These are phyloP conservation scores for Knipowitschia caucasica DNA, from an alignment of 2,797 vertebrate species.

Conservation along the genomic window DNA sequence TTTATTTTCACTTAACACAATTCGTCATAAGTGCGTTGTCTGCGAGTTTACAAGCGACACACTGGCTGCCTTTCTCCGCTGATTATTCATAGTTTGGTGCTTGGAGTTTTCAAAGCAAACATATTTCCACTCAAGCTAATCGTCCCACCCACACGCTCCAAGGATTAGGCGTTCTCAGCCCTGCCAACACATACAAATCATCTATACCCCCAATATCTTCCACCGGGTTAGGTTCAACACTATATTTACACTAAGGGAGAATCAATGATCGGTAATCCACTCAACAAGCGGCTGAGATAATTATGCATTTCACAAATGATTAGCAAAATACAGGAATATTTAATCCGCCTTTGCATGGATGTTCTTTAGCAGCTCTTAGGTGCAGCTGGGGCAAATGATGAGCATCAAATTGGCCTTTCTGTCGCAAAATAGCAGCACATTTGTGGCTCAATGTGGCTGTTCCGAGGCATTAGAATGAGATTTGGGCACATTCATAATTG, in stretches of 20 bases:
- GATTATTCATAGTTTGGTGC: conserved; percentile 83
- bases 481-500: conserved; percentile 65
- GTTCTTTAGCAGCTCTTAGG: conserved; percentile 71
- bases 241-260: conserved; percentile 58
- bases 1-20: conserved; percentile 85
- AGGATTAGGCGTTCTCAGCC: conserved; percentile 78
- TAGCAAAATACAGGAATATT: conserved; percentile 81
- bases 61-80: conserved; percentile 71
- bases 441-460: conserved; percentile 63
- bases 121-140: conserved; percentile 78
- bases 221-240: conserved; percentile 67
- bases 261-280: conserved; percentile 77
- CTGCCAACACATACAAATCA: conserved; percentile 70
- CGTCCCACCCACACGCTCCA: conserved; percentile 79
- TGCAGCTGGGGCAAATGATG: conserved; percentile 68
- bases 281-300: conserved; percentile 76
- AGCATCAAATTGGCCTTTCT: conserved; percentile 75
- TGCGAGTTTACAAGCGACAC: conserved; percentile 73
- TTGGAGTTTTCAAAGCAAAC: conserved; percentile 82
- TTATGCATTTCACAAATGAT: conserved; percentile 80
- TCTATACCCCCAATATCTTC: conserved; percentile 69
- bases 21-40: conserved; percentile 79
- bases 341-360: conserved; percentile 75
- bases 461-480: conserved; percentile 52
- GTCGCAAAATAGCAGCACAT: conserved; percentile 65